Conservation (phyloP, 2,113 vertebrate species). For the Cheilinus undulatus region DNA sequence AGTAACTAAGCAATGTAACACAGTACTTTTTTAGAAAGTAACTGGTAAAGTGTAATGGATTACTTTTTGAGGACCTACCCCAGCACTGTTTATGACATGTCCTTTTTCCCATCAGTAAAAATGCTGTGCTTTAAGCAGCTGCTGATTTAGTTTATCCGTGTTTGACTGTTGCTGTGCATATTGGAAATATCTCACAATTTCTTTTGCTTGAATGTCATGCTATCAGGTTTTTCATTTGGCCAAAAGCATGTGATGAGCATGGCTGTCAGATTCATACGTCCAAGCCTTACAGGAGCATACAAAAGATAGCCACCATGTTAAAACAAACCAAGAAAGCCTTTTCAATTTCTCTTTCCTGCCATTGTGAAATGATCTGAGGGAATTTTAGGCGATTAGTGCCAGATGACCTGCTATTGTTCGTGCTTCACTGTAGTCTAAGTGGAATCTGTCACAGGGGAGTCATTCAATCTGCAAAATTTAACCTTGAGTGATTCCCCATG, state of each 20-base stretch:
- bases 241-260: not conserved
- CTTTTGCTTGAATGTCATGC: too few species aligned
- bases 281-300: not conserved
- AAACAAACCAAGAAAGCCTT: conserved; percentile 9
- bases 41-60: too few species aligned
- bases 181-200: not conserved
- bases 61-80: too few species aligned
- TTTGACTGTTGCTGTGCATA: not conserved
- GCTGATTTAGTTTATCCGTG: not conserved
- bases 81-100: too few species aligned
- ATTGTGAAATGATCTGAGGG: conserved; percentile 67
- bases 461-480: conserved; percentile 48
- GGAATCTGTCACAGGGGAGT: conserved; percentile 49
- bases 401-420: conserved; percentile 62
- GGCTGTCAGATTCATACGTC: not conserved
- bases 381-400: conserved; percentile 31
- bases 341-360: conserved; percentile 54
- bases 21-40: too few species aligned
- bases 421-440: conserved; percentile 8
- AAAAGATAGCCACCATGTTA: conserved; percentile 7
- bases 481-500: conserved; percentile 44
- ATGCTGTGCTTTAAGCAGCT: not conserved
- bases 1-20: too few species aligned
- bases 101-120: too few species aligned
- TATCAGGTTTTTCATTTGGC: too few species aligned